Evolutionary conservation across 2,888 invertebrate genomes (phyloP).

Genomic region (Tiliacea aurago): DNA sequence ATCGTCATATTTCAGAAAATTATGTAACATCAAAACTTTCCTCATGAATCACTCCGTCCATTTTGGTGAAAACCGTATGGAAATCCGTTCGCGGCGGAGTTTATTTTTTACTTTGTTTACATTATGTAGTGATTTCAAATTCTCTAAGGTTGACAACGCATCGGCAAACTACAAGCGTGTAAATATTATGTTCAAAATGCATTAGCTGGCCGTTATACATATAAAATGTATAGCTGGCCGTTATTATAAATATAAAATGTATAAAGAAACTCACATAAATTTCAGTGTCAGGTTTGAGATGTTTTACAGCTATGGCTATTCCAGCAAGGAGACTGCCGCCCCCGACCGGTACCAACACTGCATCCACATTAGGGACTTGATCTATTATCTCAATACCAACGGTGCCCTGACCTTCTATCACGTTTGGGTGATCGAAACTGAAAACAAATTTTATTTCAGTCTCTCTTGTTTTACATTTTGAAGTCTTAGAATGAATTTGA

Average conservation of each 20-base stretch:
- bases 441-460: slow-evolving; percentile 10
- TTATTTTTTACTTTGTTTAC: too few relatives aligned
- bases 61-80: too few relatives aligned
- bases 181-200: not conserved
- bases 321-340: slow-evolving; percentile 98
- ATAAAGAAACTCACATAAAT: slow-evolving; percentile 93
- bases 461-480: not conserved
- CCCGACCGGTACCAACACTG: slow-evolving; percentile 97
- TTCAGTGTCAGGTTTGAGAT: slow-evolving; percentile 94
- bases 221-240: not conserved
- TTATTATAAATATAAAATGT: not conserved
- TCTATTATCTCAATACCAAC: slow-evolving; percentile 97
- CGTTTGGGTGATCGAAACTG: slow-evolving; percentile 97
- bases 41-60: too few relatives aligned
- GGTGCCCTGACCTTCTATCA: slow-evolving; percentile 98
- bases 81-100: too few relatives aligned
- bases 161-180: not conserved
- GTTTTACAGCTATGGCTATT: slow-evolving; percentile 95
- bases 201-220: too few relatives aligned
- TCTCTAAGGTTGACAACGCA: not conserved
- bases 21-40: too few relatives aligned
- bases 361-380: slow-evolving; percentile 96
- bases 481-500: not conserved
- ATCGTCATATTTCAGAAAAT: too few relatives aligned
- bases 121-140: too few relatives aligned